phyloP scores from a whole-genome alignment of 2,888 invertebrate genomes.

The Cephus runcator region DNA sequence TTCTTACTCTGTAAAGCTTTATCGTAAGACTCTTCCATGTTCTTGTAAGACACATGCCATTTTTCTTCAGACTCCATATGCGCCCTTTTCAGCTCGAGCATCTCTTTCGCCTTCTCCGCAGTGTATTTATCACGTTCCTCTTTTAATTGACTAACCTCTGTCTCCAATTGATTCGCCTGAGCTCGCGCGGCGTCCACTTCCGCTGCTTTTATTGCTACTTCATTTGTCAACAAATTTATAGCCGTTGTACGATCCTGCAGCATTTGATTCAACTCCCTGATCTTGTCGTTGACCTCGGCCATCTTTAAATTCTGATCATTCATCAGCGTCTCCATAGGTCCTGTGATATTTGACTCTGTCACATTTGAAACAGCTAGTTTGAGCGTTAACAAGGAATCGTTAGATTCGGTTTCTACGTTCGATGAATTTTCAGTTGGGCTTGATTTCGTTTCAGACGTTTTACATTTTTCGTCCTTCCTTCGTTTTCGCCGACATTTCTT shows the following conservation, averaged over 20 bases:
- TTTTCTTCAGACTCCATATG: slow-evolving; percentile 35
- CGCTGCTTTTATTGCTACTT: slow-evolving; percentile 33
- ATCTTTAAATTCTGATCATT: slow-evolving; percentile 6
- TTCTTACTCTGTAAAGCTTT: slow-evolving; percentile 34
- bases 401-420: slow-evolving; percentile 21
- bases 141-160: slow-evolving; percentile 36
- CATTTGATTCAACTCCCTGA: slow-evolving; percentile 44
- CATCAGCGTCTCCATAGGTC: slow-evolving; percentile 11
- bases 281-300: slow-evolving; percentile 29
- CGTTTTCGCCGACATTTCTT: slow-evolving; percentile 16
- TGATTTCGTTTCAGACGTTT: slow-evolving; percentile 13
- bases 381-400: slow-evolving; percentile 2
- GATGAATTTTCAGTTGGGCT: slow-evolving; percentile 9
- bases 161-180: slow-evolving; percentile 31
- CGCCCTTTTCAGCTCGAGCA: slow-evolving; percentile 33
- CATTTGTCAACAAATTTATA: slow-evolving; percentile 44
- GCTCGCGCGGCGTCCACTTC: slow-evolving; percentile 29
- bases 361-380: neutral
- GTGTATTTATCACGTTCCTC: slow-evolving; percentile 34
- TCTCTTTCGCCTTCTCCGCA: slow-evolving; percentile 39
- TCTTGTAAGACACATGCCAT: slow-evolving; percentile 36
- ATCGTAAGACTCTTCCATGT: slow-evolving; percentile 37
- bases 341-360: neutral
- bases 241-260: slow-evolving; percentile 44
- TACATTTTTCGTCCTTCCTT: slow-evolving; percentile 17